Percentiles rank a stretch among this genome's conserved stretches.
These are phyloP conservation scores for Leptinotarsa peninsularis DNA, from an alignment of 2,888 invertebrate genomes.

Conservation along the genomic window DNA sequence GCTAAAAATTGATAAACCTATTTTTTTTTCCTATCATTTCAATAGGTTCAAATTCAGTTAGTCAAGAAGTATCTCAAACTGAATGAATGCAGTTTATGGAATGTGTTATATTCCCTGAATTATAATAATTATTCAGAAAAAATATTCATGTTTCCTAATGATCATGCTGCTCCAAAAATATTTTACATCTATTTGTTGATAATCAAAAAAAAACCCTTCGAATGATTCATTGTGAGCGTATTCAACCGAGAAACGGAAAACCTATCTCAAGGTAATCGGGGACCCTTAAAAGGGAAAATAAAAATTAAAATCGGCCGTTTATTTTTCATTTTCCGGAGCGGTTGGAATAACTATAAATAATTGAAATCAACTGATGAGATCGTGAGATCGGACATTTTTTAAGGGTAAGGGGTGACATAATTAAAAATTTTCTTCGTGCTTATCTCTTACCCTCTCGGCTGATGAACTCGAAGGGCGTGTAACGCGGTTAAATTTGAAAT, in stretches of 20 bases:
- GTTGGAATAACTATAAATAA: slow-evolving; percentile 64
- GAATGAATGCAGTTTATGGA: too few relatives aligned
- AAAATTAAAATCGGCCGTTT: slow-evolving; percentile 59
- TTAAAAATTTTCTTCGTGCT: slow-evolving; percentile 55
- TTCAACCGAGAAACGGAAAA: slow-evolving; percentile 33
- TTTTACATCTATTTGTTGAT: too few relatives aligned
- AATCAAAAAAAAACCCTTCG: slow-evolving; percentile 14
- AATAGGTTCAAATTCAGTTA: too few relatives aligned
- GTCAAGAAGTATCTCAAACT: too few relatives aligned
- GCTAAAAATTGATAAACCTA: too few relatives aligned
- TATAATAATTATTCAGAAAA: too few relatives aligned
- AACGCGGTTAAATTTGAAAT: slow-evolving; percentile 15
- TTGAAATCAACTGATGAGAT: slow-evolving; percentile 63
- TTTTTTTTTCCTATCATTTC: too few relatives aligned
- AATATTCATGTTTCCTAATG: too few relatives aligned
- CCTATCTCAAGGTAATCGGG: slow-evolving; percentile 21
- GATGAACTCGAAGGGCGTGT: slow-evolving; percentile 5
- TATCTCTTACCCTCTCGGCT: slow-evolving; percentile 40
- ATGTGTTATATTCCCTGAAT: too few relatives aligned
- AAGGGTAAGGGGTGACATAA: slow-evolving; percentile 48
- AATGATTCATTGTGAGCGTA: slow-evolving; percentile 30
- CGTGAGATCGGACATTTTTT: slow-evolving; percentile 57
- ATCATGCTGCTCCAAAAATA: too few relatives aligned
- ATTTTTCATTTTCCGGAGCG: slow-evolving; percentile 61
- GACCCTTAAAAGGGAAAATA: slow-evolving; percentile 47